These are phyloP conservation scores for Myotis davidii DNA, from an alignment of 2,113 vertebrate genomes.

Conservation along the genomic window DNA sequence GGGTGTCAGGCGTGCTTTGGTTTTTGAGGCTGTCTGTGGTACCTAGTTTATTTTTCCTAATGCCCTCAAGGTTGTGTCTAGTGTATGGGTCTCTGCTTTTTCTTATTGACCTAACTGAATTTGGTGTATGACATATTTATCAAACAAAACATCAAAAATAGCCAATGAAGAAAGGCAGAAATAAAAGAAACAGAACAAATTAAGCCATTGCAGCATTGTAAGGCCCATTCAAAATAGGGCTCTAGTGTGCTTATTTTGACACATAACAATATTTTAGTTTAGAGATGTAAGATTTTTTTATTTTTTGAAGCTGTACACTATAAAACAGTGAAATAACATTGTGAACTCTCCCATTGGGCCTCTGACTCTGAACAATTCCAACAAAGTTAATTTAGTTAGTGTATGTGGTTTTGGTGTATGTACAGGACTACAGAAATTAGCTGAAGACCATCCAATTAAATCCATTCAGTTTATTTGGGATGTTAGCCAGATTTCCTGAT, in stretches of 20 bases:
- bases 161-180: not conserved
- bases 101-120: not conserved
- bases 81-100: not conserved
- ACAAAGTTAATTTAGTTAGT: not conserved
- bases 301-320: not conserved
- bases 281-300: not conserved
- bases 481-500: constrained; percentile 54
- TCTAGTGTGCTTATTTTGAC: constrained; percentile 47
- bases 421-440: not conserved
- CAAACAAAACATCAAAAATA: constrained; percentile 40
- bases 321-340: not conserved
- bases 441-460: not conserved
- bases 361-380: not conserved
- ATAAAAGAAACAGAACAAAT: constrained; percentile 18
- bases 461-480: not conserved
- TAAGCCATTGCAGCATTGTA: not conserved
- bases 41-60: constrained; percentile 32
- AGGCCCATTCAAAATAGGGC: not conserved
- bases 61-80: constrained; percentile 21
- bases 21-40: constrained; percentile 30
- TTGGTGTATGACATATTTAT: not conserved
- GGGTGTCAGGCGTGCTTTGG: not conserved
- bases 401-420: not conserved
- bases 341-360: not conserved
- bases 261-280: not conserved